Evolutionary conservation across 2,113 vertebrate genomes (phyloP).

Genomic region (Gracilinanus agilis): DNA sequence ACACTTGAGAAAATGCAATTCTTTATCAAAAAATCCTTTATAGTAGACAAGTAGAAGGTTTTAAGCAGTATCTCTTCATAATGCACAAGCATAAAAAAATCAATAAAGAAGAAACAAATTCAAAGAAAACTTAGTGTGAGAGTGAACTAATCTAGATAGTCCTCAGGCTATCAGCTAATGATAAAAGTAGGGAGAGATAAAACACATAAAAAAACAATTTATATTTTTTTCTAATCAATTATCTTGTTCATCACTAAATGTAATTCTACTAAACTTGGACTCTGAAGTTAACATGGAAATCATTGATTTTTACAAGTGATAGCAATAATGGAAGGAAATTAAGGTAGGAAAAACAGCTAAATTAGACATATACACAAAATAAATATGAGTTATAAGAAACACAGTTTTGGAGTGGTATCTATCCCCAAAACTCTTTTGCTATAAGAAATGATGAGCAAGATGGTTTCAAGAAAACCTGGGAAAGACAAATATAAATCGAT

Average conservation of each 20-base stretch:
- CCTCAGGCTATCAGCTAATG: background rate
- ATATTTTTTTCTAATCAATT: background rate
- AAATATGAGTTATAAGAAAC: background rate
- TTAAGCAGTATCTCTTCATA: background rate
- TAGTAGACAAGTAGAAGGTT: background rate
- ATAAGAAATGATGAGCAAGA: background rate
- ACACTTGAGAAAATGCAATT: background rate
- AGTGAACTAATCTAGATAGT: background rate
- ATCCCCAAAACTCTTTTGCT: background rate
- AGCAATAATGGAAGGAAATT: background rate
- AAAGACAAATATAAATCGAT: background rate
- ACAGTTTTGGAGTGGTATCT: background rate
- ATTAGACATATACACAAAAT: background rate
- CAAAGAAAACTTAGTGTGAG: background rate
- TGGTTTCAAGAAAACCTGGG: background rate
- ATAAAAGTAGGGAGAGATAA: background rate
- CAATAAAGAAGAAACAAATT: background rate
- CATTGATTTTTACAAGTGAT: background rate
- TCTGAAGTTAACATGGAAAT: background rate
- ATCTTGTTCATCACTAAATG: background rate
- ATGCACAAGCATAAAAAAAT: background rate
- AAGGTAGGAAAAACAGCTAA: background rate
- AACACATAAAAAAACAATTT: background rate
- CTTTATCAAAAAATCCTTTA: background rate
- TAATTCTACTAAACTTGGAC: background rate